Percentiles rank a stretch among this genome's conserved stretches.
These are phyloP conservation scores for Trachelus troglodyta DNA, from an alignment of 2,888 invertebrate genomes.

Conservation along the genomic window DNA sequence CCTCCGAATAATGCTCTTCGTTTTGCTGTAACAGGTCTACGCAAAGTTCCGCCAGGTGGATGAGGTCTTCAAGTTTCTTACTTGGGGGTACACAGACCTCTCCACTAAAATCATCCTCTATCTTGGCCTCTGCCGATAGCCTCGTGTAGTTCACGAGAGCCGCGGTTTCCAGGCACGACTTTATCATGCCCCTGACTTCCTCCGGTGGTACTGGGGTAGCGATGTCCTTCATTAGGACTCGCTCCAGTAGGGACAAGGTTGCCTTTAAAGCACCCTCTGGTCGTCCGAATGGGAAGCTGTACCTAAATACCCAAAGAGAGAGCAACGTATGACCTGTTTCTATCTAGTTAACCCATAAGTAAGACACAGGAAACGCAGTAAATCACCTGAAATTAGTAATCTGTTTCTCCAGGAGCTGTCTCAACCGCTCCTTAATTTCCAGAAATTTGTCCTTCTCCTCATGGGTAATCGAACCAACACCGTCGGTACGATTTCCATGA, in stretches of 20 bases:
- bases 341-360: neutral
- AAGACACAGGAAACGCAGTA: neutral
- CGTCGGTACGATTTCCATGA: conserved; percentile 99
- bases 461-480: conserved; percentile 97
- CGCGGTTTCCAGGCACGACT: conserved; percentile 97
- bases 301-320: conserved; percentile 69
- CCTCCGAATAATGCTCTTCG: conserved; percentile 99
- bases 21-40: conserved; percentile 99
- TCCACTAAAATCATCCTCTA: conserved; percentile 86
- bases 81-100: conserved; percentile 86
- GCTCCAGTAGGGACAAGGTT: conserved; percentile 93
- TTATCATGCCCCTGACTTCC: conserved; percentile 95
- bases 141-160: conserved; percentile 97
- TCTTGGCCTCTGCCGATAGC: conserved; percentile 95
- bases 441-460: conserved; percentile 98
- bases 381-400: conserved; percentile 96
- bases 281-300: conserved; percentile 98
- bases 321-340: neutral
- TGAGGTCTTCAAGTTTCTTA: conserved; percentile 95
- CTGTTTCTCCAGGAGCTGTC: conserved; percentile 94
- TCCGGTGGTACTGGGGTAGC: conserved; percentile 96
- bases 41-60: conserved; percentile 96
- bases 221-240: conserved; percentile 99
- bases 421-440: conserved; percentile 94
- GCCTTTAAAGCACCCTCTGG: conserved; percentile 98